These are phyloP conservation scores for Tenthredo notha DNA, from an alignment of 2,888 invertebrate species.

Conservation along the genomic window DNA sequence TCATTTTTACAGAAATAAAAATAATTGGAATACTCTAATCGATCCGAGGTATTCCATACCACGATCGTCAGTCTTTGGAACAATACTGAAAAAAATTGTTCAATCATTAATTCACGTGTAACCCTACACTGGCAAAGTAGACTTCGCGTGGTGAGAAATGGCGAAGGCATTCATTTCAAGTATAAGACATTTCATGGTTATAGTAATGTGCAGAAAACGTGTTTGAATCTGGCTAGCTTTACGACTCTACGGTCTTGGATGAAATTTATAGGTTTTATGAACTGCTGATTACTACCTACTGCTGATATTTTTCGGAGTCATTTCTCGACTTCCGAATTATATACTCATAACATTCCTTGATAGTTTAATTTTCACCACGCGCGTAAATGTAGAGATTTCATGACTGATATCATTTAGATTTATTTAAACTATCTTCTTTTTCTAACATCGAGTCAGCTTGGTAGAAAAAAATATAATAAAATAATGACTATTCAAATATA, in stretches of 20 bases:
- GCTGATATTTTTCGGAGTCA: background rate
- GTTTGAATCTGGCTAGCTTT: constrained; percentile 9
- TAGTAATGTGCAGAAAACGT: background rate
- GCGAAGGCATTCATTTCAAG: constrained; percentile 10
- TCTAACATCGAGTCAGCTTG: background rate
- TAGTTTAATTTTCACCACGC: constrained; percentile 33
- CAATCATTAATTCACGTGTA: constrained; percentile 38
- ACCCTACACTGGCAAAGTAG: constrained; percentile 45
- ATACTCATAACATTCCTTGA: background rate
- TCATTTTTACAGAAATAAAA: background rate
- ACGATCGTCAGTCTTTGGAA: constrained; percentile 1
- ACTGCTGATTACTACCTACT: background rate
- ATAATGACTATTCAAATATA: background rate
- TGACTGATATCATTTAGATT: constrained; percentile 2
- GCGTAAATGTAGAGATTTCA: constrained; percentile 5
- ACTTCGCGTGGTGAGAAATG: constrained; percentile 44
- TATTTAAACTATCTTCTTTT: background rate
- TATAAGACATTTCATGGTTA: background rate
- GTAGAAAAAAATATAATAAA: too few relatives aligned
- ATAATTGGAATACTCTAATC: background rate
- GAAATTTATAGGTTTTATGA: background rate
- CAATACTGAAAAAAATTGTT: background rate
- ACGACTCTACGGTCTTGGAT: background rate
- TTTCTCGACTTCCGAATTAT: background rate
- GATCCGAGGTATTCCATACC: background rate